Conservation (phyloP, 2,797 vertebrate species). For the Rhinogobio ventralis region DNA sequence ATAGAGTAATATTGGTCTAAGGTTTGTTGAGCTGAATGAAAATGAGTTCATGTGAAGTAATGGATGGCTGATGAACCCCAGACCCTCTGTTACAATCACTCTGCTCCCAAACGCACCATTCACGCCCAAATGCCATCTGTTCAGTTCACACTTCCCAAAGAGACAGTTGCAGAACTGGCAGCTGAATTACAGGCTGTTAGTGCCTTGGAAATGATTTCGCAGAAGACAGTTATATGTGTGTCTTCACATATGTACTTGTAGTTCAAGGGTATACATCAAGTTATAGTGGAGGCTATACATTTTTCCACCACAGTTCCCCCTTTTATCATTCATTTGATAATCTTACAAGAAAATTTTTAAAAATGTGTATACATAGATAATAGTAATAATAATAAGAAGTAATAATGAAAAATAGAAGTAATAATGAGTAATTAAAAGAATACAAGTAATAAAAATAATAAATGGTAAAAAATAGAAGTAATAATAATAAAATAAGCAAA, state of each 20-base stretch:
- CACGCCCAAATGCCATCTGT: constrained; percentile 59
- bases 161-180: constrained; percentile 55
- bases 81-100: constrained; percentile 53
- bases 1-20: constrained; percentile 28
- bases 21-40: constrained; percentile 50
- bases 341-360: no score
- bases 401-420: no score
- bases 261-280: constrained; percentile 56
- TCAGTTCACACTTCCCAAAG: constrained; percentile 58
- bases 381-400: no score
- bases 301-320: no score
- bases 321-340: no score
- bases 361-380: no score
- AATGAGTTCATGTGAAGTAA: constrained; percentile 48
- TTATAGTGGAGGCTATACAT: constrained; percentile 49
- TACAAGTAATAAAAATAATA: no score
- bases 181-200: constrained; percentile 55
- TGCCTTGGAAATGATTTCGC: constrained; percentile 54
- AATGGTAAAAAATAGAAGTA: no score
- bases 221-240: constrained; percentile 27
- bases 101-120: constrained; percentile 54
- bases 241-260: constrained; percentile 35
- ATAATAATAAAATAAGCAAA: no score
- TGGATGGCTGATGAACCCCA: constrained; percentile 53
- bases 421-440: no score